Percentiles rank a stretch among this genome's conserved stretches.
phyloP scores from a whole-genome alignment of 1,140 invertebrate species.

The Hypothenemus hampei region DNA sequence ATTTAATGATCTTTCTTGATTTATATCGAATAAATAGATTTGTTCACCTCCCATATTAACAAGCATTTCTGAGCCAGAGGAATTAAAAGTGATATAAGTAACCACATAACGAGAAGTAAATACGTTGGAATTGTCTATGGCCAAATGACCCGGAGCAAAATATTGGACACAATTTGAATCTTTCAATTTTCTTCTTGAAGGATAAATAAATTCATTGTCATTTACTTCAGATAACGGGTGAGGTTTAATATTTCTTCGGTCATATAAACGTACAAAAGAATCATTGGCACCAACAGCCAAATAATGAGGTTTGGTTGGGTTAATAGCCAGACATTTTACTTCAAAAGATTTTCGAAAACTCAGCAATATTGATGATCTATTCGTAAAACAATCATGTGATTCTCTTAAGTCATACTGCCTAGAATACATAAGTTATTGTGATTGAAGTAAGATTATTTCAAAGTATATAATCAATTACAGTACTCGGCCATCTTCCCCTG shows the following conservation, averaged over 20 bases:
- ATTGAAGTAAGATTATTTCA: not conserved
- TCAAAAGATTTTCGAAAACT: conserved; percentile 72
- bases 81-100: conserved; percentile 89
- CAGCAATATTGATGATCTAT: conserved; percentile 52
- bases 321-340: conserved; percentile 87
- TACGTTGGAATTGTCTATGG: conserved; percentile 34
- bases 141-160: conserved; percentile 61
- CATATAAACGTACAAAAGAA: conserved; percentile 86
- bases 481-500: conserved; percentile 87
- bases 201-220: conserved; percentile 8
- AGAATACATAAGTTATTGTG: conserved; percentile 29
- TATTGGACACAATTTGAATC: conserved; percentile 69
- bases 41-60: conserved; percentile 95
- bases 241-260: conserved; percentile 79
- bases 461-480: conserved; percentile 58
- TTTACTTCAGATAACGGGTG: conserved; percentile 13
- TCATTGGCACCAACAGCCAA: conserved; percentile 94
- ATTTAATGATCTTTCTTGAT: conserved; percentile 44
- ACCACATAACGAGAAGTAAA: conserved; percentile 52
- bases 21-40: conserved; percentile 86
- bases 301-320: conserved; percentile 77
- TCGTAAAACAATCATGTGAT: conserved; percentile 59
- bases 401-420: conserved; percentile 83
- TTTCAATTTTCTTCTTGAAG: conserved; percentile 21
- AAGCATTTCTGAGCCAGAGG: conserved; percentile 84